phyloP scores from a whole-genome alignment of 1,140 invertebrate species.

The Drosophila kohkoa region DNA sequence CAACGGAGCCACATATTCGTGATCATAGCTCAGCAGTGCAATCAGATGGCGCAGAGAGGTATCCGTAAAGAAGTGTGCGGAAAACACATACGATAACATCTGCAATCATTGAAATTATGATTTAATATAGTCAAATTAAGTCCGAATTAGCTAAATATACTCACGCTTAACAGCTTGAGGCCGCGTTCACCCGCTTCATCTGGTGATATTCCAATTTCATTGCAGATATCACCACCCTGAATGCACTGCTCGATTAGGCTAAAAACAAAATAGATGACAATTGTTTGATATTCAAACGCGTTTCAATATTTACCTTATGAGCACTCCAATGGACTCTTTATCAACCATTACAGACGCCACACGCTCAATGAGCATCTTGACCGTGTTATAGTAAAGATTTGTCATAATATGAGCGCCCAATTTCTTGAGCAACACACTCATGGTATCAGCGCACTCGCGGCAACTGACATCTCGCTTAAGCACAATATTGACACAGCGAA shows the following conservation, averaged over 20 bases:
- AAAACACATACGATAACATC: constrained; percentile 94
- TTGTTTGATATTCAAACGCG: neutral
- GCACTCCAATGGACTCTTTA: constrained; percentile 91
- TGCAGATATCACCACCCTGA: constrained; percentile 78
- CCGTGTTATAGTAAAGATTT: constrained; percentile 97
- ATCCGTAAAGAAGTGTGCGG: constrained; percentile 95
- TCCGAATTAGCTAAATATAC: constrained; percentile 39
- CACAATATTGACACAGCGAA: constrained; percentile 94
- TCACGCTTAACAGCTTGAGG: constrained; percentile 91
- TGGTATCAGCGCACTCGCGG: constrained; percentile 94
- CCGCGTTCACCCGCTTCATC: constrained; percentile 93
- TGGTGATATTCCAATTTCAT: constrained; percentile 91
- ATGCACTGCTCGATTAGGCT: constrained; percentile 83
- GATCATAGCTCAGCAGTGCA: constrained; percentile 91
- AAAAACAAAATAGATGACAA: neutral
- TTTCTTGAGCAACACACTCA: constrained; percentile 93
- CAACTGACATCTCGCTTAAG: constrained; percentile 95
- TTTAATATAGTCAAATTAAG: neutral
- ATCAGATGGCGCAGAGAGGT: constrained; percentile 93
- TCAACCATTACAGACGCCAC: constrained; percentile 98
- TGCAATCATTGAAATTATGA: constrained; percentile 11
- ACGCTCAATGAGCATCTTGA: constrained; percentile 97
- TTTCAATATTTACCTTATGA: constrained; percentile 87
- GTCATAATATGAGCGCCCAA: constrained; percentile 97
- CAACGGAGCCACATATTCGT: constrained; percentile 93